Conservation (phyloP, 2,113 vertebrate genomes). For the Cryptotis parvus region DNA sequence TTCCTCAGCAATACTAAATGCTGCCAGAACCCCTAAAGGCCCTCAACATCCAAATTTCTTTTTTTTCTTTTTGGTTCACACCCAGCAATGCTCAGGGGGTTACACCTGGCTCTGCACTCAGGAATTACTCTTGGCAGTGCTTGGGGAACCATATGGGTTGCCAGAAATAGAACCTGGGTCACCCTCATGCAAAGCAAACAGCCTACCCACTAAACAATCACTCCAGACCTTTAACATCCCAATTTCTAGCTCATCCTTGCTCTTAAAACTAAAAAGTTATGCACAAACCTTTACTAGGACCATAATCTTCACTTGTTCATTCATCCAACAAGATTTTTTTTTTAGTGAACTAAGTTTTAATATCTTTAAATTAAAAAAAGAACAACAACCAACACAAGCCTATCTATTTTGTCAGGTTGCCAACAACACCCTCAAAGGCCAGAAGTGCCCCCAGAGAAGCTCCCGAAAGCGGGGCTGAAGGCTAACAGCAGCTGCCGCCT, state of each 20-base stretch:
- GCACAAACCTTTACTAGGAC: neutral
- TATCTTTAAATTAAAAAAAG: conserved; percentile 85
- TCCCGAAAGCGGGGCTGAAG: neutral
- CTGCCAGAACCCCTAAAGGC: neutral
- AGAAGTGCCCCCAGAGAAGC: neutral
- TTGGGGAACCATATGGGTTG: no score
- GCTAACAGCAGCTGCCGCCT: neutral
- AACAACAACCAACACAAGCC: conserved; percentile 68
- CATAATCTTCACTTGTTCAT: conserved; percentile 37
- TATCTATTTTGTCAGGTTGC: conserved; percentile 59
- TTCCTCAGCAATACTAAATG: conserved; percentile 5
- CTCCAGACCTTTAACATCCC: neutral
- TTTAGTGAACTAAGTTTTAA: conserved; percentile 86
- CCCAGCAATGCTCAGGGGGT: no score
- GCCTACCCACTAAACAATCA: no score
- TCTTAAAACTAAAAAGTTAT: no score
- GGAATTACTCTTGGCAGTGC: no score
- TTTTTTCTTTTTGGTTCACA: no score
- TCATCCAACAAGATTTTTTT: conserved; percentile 38
- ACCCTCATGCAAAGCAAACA: no score
- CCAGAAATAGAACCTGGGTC: no score
- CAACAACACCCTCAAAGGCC: conserved; percentile 19
- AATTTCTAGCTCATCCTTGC: neutral
- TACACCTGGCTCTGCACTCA: no score
- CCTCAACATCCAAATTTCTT: no score